A percentile compares a stretch with the other conserved stretches of the same genome.
These are phyloP conservation scores for Teinopalpus imperialis DNA, from an alignment of 2,888 invertebrate species.

Conservation along the genomic window DNA sequence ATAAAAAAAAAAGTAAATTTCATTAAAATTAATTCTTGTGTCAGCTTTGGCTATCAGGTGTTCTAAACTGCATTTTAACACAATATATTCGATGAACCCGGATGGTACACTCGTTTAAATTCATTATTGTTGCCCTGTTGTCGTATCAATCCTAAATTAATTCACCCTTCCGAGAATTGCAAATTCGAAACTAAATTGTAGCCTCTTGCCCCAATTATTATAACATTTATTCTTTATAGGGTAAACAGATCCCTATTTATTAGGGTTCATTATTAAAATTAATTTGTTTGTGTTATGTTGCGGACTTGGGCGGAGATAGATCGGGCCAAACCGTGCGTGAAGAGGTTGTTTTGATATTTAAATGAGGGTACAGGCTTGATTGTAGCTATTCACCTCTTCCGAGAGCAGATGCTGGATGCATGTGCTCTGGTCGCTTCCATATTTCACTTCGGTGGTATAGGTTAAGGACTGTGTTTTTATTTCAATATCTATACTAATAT, in stretches of 20 bases:
- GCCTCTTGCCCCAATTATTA: conserved; percentile 76
- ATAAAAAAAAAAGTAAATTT: no score
- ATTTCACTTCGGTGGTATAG: no score
- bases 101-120: no score
- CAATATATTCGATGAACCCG: no score
- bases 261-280: conserved; percentile 80
- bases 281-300: conserved; percentile 81
- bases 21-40: no score
- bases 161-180: conserved; percentile 69
- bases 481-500: no score
- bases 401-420: conserved; percentile 1
- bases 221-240: conserved; percentile 78
- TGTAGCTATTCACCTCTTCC: conserved; percentile 59
- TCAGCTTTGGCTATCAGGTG: no score
- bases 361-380: conserved; percentile 74
- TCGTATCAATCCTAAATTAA: conserved; percentile 61
- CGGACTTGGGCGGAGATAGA: conserved; percentile 50
- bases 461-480: no score
- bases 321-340: conserved; percentile 58
- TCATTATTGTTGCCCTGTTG: conserved; percentile 52
- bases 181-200: conserved; percentile 72
- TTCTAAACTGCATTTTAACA: no score
- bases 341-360: conserved; percentile 77
- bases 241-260: conserved; percentile 79
- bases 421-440: background rate